Evolutionary conservation across 2,888 invertebrate species (phyloP), one percentile per base, ranked within the genome.

Genomic region (Malthinus flaveolus): DNA sequence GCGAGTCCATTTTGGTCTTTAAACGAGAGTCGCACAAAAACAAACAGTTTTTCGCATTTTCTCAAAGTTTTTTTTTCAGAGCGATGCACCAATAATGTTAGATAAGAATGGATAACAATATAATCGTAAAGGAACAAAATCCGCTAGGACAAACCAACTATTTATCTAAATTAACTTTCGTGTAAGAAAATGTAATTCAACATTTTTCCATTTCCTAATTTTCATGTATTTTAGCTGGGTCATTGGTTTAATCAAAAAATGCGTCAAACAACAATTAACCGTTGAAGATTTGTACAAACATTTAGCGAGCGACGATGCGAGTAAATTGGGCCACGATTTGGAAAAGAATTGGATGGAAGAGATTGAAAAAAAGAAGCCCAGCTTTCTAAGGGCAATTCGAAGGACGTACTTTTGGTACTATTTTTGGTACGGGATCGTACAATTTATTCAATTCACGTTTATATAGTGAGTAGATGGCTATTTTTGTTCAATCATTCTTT

Each of bases 341-440:
- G 86, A 87, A 71, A 78, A 80, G 71, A 82, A 83, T 39, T 87
- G 87, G 87, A 77, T 61, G n/a, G 48, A 82, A 73, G 87, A 87
- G 78, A 75, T 87, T 58, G 78, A 80, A 50, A 80, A 33, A 11
- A 49, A 81, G 11, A 78, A 81, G 62, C 86, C 87, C 2, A 85
- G 83, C 44, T 77, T 87, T 34, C 73, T 83, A 1, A 82, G 75
- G 60, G 86, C 85, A 10, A 79, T 87, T 44, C 66, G 80, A 31
- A 80, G 81, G 61, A 82, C 84, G 7, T 87, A 86, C 74, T 81
- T 85, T 70, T 69, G 80, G 54, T 81, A 83, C 58, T 84, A 85
- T 65, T 78, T 84, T 78, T 62, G 82, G 7, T 84, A 83, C 66
- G 87, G 86, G 47, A 66, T 83, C 37, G 71, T 83, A 55, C 77